Base-by-base conservation (phyloP, 2,888 invertebrate species). In the Rhopalosiphum nymphaeae region DNA sequence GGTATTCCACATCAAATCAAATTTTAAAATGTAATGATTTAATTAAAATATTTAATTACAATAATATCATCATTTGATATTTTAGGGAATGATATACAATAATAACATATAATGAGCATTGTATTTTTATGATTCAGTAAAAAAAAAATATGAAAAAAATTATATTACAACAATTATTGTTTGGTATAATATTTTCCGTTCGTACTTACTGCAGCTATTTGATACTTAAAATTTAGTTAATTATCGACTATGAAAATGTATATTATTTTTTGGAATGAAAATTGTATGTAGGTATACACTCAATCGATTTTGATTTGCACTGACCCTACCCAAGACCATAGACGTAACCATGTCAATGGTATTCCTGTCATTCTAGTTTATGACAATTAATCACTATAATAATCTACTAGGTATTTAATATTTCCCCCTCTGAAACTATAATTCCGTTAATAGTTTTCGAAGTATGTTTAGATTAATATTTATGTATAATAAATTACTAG, bases 401-500 rank as follows among this genome's bases (percentile, higher is more conserved):
- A n/a, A 29, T 61, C 1, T 61, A 61, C 46, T 44, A 53, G 21
- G 21, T 21, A 67, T 29, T n/a, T 42, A 13, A 61, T 46, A 46
- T 90, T 61, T 61, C 16, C 57, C 44, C 89, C 61, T 61, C 44
- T 61, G 44, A 90, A 57, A 89, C 57, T 42, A 89, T n/a, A 87
- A 42, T 56, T 89, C 11, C 26, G 89, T 56, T 61, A 46, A 61
- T 61, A 90, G 61, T 89, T 90, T 61, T 61, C 42, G n/a, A 67
- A 90, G 56, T 56, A 56, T 25, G 26, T 89, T 56, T 89, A 36
- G 11, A 89, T 89, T 89, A 56, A 89, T 89, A 89, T 89, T 89
- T 56, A 89, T 44, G 89, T 61, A 46, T 29, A 90, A 61, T 90
- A 46, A 61, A 90, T 90, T 90, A 90, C 57, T 46, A 90, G 46